Evolutionary conservation across 1,140 invertebrate species (phyloP).

Genomic region (Musca domestica): DNA sequence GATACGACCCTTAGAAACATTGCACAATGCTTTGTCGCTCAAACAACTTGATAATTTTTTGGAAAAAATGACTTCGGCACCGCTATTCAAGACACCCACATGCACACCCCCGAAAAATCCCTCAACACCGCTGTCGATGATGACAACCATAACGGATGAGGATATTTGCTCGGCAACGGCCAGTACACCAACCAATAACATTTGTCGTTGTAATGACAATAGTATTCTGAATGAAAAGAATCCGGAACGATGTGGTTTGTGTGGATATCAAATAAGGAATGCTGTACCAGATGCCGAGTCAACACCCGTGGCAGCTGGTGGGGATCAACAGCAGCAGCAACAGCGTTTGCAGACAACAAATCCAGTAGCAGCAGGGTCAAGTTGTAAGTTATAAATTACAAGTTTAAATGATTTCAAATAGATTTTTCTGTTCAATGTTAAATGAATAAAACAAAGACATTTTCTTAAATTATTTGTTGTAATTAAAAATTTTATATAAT

Average conservation of each 20-base stretch:
- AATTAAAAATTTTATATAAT: too few species aligned
- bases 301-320: not conserved
- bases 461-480: too few species aligned
- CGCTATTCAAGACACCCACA: conserved; percentile 67
- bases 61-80: conserved; percentile 73
- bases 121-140: conserved; percentile 40
- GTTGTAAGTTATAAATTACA: conserved; percentile 12
- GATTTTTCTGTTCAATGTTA: too few species aligned
- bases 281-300: not conserved
- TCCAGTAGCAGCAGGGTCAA: not conserved
- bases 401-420: too few species aligned
- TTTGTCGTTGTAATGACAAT: conserved; percentile 3
- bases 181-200: conserved; percentile 12
- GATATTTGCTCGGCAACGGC: conserved; percentile 24
- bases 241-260: not conserved
- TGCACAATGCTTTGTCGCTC: conserved; percentile 92
- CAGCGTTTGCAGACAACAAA: conserved; percentile 5
- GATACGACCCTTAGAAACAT: conserved; percentile 89
- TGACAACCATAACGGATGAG: conserved; percentile 26
- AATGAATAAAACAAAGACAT: too few species aligned
- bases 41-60: conserved; percentile 86
- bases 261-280: not conserved
- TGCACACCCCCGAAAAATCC: conserved; percentile 68
- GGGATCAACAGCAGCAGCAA: too few species aligned
- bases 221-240: not conserved